Percentiles rank a stretch among this genome's conserved stretches.
Evolutionary conservation across 2,888 invertebrate species (phyloP).

Genomic region (Drosophila hawaiiensis): DNA sequence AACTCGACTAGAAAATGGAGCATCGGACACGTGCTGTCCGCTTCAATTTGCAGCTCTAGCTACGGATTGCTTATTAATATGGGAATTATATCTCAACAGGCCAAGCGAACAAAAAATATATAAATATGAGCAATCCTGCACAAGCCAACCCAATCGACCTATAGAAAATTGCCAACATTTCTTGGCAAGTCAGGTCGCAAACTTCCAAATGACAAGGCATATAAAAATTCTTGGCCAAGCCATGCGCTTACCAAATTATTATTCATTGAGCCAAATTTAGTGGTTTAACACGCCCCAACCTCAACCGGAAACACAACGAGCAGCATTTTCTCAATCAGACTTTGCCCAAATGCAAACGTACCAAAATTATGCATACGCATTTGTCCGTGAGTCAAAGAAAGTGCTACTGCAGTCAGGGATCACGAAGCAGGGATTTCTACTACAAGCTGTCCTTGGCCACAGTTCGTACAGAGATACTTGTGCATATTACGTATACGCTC

Average conservation of each 20-base stretch:
- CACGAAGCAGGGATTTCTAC: constrained; percentile 7
- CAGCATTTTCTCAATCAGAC: constrained; percentile 29
- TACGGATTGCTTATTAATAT: constrained; percentile 69
- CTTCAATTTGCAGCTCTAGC: constrained; percentile 51
- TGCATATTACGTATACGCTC: constrained; percentile 13
- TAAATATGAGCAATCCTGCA: constrained; percentile 39
- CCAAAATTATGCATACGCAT: constrained; percentile 46
- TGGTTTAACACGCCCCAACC: constrained; percentile 43
- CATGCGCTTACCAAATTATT: constrained; percentile 68
- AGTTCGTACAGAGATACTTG: constrained; percentile 7
- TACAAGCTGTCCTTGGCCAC: constrained; percentile 33
- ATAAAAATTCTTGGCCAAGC: constrained; percentile 29
- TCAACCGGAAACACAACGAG: neutral
- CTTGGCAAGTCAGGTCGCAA: constrained; percentile 50
- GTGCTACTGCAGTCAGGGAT: neutral
- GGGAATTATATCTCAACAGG: constrained; percentile 61
- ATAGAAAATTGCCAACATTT: constrained; percentile 41
- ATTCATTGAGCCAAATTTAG: constrained; percentile 60
- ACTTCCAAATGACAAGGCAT: constrained; percentile 26
- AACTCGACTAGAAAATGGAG: constrained; percentile 11
- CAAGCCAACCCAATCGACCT: neutral
- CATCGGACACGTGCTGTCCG: constrained; percentile 35
- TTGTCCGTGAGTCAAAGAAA: constrained; percentile 21
- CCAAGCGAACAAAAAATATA: constrained; percentile 27
- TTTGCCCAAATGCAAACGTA: constrained; percentile 22